Evolutionary conservation across 2,797 vertebrate genomes (phyloP).

Genomic region (Coluber constrictor): DNA sequence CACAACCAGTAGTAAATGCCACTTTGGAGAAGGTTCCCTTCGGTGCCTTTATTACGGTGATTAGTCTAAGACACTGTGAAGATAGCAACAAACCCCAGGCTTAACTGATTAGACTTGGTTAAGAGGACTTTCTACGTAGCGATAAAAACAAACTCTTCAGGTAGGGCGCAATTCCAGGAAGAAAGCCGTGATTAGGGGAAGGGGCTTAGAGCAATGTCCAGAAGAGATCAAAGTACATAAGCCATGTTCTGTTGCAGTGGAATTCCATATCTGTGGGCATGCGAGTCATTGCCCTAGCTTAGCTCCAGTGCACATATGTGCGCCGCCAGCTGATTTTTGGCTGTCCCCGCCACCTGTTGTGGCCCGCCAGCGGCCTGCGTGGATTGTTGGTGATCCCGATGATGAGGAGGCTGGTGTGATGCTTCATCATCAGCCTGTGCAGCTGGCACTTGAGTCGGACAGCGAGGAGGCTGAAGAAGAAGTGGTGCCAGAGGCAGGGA

Average conservation of each 20-base stretch:
- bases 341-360: no score
- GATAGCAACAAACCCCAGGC: conserved; percentile 50
- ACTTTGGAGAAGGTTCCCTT: conserved; percentile 47
- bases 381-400: no score
- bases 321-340: no score
- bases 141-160: background rate
- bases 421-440: no score
- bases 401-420: no score
- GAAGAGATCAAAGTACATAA: background rate
- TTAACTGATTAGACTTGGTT: conserved; percentile 46
- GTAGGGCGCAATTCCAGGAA: background rate
- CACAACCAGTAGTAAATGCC: conserved; percentile 57
- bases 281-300: no score
- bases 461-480: no score
- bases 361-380: no score
- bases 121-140: conserved; percentile 33
- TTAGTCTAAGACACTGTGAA: conserved; percentile 47
- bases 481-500: no score
- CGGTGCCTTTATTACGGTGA: conserved; percentile 54
- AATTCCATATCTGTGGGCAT: no score
- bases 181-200: background rate
- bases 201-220: background rate
- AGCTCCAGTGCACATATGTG: no score
- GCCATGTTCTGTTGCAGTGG: background rate
- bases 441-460: no score